phyloP scores from a whole-genome alignment of 2,113 vertebrate species.

The Eclectus roratus region DNA sequence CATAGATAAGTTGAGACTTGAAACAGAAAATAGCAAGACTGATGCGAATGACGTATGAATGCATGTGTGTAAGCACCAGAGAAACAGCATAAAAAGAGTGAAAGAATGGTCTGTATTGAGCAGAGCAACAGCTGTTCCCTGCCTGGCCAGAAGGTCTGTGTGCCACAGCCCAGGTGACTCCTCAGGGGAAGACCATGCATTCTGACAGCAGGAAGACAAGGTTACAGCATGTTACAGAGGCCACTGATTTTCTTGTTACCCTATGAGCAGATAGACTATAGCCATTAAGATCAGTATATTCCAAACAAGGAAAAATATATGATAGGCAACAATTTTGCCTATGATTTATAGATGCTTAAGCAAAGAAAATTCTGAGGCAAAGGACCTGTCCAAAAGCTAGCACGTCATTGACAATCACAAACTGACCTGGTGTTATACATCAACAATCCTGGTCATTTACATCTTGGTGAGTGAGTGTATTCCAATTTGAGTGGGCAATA shows the following conservation, averaged over 20 bases:
- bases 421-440: not conserved
- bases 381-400: not conserved
- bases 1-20: not conserved
- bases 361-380: not conserved
- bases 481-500: not conserved
- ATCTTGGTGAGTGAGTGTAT: not conserved
- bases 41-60: not conserved
- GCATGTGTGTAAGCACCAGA: not conserved
- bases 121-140: not conserved
- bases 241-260: not conserved
- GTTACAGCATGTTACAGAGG: not conserved
- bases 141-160: not conserved
- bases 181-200: not conserved
- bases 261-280: not conserved
- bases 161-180: not conserved
- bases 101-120: not conserved
- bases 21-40: not conserved
- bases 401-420: not conserved
- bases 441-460: not conserved
- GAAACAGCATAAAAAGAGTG: not conserved
- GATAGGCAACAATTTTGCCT: not conserved
- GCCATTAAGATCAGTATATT: not conserved
- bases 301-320: not conserved
- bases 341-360: not conserved
- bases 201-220: not conserved